phyloP scores from a whole-genome alignment of 2,888 invertebrate species.

The Chymomyza caudatula region DNA sequence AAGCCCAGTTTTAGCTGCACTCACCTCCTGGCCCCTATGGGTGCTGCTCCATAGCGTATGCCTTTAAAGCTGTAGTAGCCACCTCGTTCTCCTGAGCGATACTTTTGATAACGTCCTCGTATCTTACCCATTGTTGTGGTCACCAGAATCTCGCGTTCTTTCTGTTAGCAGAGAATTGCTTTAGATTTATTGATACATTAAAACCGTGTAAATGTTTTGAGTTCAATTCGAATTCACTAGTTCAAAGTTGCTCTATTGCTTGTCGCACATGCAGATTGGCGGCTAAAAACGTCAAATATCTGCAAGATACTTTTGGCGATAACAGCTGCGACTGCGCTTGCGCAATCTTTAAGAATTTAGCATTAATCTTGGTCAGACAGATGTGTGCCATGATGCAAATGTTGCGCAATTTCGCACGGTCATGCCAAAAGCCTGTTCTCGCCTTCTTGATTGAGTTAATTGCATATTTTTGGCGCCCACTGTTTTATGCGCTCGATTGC shows the following conservation, averaged over 20 bases:
- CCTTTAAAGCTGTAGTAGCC: slow-evolving; percentile 78
- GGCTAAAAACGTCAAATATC: background rate
- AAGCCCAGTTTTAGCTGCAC: rapidly evolving
- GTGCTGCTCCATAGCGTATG: slow-evolving; percentile 77
- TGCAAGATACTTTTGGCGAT: background rate
- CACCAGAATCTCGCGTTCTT: slow-evolving; percentile 75
- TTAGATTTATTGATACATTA: background rate
- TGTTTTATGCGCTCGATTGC: background rate
- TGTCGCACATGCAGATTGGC: background rate
- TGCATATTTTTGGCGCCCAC: background rate
- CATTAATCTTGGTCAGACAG: slow-evolving; percentile 44
- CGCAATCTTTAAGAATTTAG: slow-evolving; percentile 47
- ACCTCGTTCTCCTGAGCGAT: slow-evolving; percentile 75
- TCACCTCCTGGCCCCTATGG: slow-evolving; percentile 74
- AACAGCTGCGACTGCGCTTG: slow-evolving; percentile 25
- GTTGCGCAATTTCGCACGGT: slow-evolving; percentile 40
- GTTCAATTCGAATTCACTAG: background rate
- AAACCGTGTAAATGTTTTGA: background rate
- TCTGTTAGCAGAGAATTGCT: slow-evolving; percentile 52
- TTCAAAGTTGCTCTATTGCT: background rate
- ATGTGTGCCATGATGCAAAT: slow-evolving; percentile 49
- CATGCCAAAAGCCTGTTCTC: slow-evolving; percentile 40
- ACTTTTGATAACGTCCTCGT: slow-evolving; percentile 75
- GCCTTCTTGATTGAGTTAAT: background rate
- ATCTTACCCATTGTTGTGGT: slow-evolving; percentile 74